Base-by-base conservation (phyloP, 1,140 invertebrate genomes). In the Drosophila fuyamai region DNA sequence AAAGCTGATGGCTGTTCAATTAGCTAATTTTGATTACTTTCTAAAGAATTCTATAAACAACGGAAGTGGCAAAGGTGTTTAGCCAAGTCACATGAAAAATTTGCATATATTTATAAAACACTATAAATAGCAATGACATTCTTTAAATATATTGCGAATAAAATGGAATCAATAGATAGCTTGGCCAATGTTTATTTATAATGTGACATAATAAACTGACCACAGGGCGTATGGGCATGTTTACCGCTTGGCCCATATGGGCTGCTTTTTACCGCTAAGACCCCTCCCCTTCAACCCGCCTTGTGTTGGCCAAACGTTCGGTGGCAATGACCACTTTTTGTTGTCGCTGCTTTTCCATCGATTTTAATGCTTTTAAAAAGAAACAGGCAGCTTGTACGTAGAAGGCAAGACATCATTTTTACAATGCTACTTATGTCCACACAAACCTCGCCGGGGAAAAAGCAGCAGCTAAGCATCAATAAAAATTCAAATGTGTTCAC, bases 371-470 rank as follows among this genome's bases (percentile, higher is more conserved):
- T 84, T 82, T 82, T 59, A 29, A 61, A 66, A 61, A 82, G 54
- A 75, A 62, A 71, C 57, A 75, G 53, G 35, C 46, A 67, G 81
- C 78, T 65, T 88, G 84, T 88, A 79, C 83, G 79, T 86, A 89
- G 85, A 89, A 90, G 84, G 84, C 84, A 89, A 89, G 80, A 89
- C 84, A 89, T 89, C 84, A 89, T 89, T 89, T 79, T 58, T 89
- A 89, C 84, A 84, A 81, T 81, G 80, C 84, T 84, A 84, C 81
- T 90, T 89, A 84, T 89, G 80, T 89, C 66, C 61, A 81, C 58
- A 63, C 67, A 60, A 38, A 44, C 23, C 29, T 57, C 46, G 13
- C 9, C 38, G 43, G 58, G 44, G 46, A 47, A 72, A 56, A 56
- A 68, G 54, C 41, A 51, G 48, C 38, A 44, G 74, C 70, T 88